Evolutionary conservation across 1,140 invertebrate genomes (phyloP).

Genomic region (Oppia nitens): DNA sequence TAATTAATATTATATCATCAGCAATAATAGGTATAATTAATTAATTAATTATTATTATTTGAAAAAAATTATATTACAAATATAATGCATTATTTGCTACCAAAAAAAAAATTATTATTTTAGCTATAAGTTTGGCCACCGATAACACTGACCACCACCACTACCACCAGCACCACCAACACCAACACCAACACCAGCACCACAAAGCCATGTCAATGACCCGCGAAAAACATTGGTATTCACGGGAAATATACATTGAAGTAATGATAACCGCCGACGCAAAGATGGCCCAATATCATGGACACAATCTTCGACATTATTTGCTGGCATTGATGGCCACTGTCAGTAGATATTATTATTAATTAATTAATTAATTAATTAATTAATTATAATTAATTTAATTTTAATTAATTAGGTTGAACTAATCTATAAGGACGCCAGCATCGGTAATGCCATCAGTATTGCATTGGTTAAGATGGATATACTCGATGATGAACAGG

Average conservation of each 20-base stretch:
- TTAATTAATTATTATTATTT: no score
- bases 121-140: no score
- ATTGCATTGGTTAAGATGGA: constrained; percentile 52
- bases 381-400: constrained; percentile 1
- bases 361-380: constrained; percentile 24
- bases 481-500: constrained; percentile 32
- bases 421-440: constrained; percentile 56
- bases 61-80: no score
- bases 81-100: no score
- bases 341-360: constrained; percentile 32
- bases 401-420: constrained; percentile 37
- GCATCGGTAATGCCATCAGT: constrained; percentile 59
- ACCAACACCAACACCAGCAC: background rate
- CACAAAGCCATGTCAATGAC: no score
- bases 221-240: constrained; percentile 22
- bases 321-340: constrained; percentile 62
- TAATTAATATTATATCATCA: no score
- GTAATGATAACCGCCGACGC: constrained; percentile 58
- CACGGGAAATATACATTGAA: constrained; percentile 52
- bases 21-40: no score
- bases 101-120: no score
- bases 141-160: no score
- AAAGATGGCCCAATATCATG: constrained; percentile 57
- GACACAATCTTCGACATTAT: constrained; percentile 42
- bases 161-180: background rate